Evolutionary conservation across 2,888 invertebrate species (phyloP).

Genomic region (Agrochola litura): DNA sequence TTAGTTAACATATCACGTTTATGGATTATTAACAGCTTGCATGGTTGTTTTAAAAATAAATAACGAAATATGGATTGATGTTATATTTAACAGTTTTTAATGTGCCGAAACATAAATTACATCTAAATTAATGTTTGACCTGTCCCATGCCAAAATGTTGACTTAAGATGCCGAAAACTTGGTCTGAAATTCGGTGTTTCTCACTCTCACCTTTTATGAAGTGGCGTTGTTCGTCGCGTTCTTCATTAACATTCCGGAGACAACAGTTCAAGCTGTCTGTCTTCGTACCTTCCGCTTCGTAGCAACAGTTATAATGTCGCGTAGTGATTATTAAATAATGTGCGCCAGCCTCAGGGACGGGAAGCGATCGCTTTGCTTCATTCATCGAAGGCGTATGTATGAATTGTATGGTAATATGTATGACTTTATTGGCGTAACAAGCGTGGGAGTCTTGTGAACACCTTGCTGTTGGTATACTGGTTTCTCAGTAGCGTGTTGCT

Average conservation of each 20-base stretch:
- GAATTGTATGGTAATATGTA: slow-evolving; percentile 86
- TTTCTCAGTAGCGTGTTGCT: slow-evolving; percentile 58
- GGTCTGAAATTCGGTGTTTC: slow-evolving; percentile 17
- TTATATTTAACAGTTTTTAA: neutral
- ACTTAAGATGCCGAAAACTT: slow-evolving; percentile 17
- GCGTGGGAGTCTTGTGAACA: slow-evolving; percentile 78
- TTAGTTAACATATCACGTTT: slow-evolving; percentile 24
- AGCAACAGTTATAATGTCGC: slow-evolving; percentile 56
- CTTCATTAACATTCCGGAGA: slow-evolving; percentile 52
- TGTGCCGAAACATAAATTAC: neutral
- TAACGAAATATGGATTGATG: neutral
- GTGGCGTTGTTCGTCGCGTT: slow-evolving; percentile 19
- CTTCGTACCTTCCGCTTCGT: slow-evolving; percentile 18
- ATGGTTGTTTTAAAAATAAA: neutral
- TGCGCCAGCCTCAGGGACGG: slow-evolving; percentile 68
- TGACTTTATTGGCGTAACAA: slow-evolving; percentile 79
- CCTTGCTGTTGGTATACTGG: slow-evolving; percentile 64
- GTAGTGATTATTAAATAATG: slow-evolving; percentile 68
- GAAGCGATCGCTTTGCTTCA: slow-evolving; percentile 82
- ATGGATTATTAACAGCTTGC: slow-evolving; percentile 17
- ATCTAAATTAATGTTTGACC: neutral
- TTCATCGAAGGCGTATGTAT: slow-evolving; percentile 77
- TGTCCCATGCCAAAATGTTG: neutral
- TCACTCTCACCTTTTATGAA: slow-evolving; percentile 28
- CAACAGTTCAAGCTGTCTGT: slow-evolving; percentile 33